These are phyloP conservation scores for Sclerurus mexicanus DNA, from an alignment of 2,113 vertebrate genomes.

Conservation along the genomic window DNA sequence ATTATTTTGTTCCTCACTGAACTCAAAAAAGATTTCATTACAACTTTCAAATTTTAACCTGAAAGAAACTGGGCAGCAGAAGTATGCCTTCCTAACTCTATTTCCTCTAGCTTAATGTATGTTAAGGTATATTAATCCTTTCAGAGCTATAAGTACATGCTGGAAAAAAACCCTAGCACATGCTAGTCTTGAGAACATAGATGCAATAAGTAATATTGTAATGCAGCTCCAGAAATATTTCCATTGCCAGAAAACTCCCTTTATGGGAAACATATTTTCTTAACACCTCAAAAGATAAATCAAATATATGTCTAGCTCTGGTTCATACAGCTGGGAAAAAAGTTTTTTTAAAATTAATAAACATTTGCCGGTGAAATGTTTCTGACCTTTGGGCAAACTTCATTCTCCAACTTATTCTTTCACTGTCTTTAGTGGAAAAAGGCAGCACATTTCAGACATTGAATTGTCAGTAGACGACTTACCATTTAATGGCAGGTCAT, in stretches of 20 bases:
- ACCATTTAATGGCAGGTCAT: background rate
- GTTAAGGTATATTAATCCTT: background rate
- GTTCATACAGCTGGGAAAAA: background rate
- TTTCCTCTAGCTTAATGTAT: background rate
- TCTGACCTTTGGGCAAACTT: background rate
- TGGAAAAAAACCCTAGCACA: background rate
- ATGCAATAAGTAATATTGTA: background rate
- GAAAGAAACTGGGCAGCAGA: background rate
- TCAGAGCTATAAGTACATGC: background rate
- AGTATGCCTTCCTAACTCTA: background rate
- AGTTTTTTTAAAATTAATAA: background rate
- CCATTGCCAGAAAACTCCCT: background rate
- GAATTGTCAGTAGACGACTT: background rate
- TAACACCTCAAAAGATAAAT: background rate
- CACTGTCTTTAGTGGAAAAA: background rate
- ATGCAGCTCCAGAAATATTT: background rate
- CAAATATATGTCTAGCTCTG: background rate
- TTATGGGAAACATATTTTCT: slow-evolving; percentile 4
- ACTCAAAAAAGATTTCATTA: background rate
- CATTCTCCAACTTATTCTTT: background rate
- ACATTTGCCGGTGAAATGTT: background rate
- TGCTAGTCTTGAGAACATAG: background rate
- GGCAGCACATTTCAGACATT: background rate
- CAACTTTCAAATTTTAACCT: background rate
- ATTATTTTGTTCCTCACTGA: background rate